phyloP scores from a whole-genome alignment of 2,888 invertebrate genomes.

The Acanthoscelides obtectus region DNA sequence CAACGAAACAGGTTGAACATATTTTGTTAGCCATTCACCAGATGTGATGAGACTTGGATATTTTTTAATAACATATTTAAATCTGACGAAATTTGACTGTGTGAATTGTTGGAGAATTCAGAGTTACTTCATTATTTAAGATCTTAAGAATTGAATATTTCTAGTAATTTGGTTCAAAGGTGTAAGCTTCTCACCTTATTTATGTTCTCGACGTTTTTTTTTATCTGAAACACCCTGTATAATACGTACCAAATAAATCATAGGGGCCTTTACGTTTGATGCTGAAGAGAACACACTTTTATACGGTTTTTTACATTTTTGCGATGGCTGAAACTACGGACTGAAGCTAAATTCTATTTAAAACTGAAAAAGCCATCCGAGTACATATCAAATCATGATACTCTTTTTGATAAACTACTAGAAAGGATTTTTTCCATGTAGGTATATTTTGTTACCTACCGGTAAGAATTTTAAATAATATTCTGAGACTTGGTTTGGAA shows the following conservation, averaged over 20 bases:
- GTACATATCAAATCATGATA: background rate
- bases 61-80: no score
- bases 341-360: background rate
- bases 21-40: no score
- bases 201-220: no score
- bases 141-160: no score
- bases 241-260: background rate
- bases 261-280: background rate
- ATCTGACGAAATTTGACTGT: no score
- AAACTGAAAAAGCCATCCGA: background rate
- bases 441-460: background rate
- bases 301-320: background rate
- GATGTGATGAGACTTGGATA: no score
- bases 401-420: background rate
- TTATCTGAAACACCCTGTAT: background rate
- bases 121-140: no score
- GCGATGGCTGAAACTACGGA: background rate
- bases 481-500: background rate
- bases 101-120: no score
- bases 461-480: background rate
- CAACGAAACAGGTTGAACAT: no score
- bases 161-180: no score
- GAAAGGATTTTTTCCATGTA: background rate
- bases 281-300: background rate
- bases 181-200: no score